Evolutionary conservation across 2,113 vertebrate species (phyloP).

Genomic region (Thinocorus orbignyianus): DNA sequence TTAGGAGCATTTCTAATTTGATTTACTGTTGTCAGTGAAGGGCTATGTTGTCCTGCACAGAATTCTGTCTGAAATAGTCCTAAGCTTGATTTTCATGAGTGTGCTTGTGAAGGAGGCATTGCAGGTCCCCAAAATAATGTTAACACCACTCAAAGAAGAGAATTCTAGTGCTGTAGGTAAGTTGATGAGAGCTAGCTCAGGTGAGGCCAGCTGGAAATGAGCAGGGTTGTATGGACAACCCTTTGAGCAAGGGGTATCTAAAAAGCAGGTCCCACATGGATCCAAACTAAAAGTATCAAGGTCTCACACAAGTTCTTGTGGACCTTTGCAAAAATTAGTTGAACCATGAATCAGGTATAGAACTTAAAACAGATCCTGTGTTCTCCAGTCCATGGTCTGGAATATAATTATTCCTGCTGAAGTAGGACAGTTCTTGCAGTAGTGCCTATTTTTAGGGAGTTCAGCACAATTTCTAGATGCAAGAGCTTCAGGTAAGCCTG

Average conservation of each 20-base stretch:
- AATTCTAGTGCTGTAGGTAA: background rate
- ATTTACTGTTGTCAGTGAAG: background rate
- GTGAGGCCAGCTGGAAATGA: background rate
- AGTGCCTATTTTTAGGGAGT: background rate
- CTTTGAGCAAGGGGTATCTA: background rate
- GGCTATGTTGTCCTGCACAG: background rate
- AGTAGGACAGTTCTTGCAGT: background rate
- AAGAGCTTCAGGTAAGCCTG: background rate
- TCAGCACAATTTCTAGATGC: background rate
- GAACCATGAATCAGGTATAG: background rate
- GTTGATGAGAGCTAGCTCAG: background rate
- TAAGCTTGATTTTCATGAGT: background rate
- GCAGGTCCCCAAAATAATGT: background rate
- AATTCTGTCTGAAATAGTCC: background rate
- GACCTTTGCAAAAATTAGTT: background rate
- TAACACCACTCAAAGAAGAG: background rate
- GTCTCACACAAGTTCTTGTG: background rate
- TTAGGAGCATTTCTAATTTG: slow-evolving; percentile 9
- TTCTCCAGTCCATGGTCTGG: background rate
- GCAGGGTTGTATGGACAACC: background rate
- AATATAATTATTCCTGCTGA: background rate
- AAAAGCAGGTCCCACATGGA: background rate
- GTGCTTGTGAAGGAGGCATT: background rate
- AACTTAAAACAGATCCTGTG: background rate
- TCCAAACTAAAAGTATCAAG: background rate